Conservation (phyloP, 2,797 vertebrate genomes). For the Mycteria americana region DNA sequence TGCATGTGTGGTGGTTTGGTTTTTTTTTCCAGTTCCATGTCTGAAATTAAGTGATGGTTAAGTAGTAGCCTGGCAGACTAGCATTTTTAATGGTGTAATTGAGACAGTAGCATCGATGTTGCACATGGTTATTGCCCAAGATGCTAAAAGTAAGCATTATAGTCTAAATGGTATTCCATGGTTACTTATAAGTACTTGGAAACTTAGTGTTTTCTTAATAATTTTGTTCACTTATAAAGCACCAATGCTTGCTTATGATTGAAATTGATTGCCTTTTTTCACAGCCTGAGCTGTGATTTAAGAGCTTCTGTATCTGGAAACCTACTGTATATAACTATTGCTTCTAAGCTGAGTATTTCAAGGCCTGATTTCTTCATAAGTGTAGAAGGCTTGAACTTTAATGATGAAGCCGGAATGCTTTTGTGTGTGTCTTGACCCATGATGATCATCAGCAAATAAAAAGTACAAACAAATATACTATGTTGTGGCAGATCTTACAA, state of each 20-base stretch:
- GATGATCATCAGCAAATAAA: neutral
- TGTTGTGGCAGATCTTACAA: neutral
- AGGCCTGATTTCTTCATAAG: neutral
- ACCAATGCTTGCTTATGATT: neutral
- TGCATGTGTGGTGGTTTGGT: neutral
- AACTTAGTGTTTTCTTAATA: neutral
- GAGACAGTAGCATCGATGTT: neutral
- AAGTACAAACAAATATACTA: neutral
- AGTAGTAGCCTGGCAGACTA: neutral
- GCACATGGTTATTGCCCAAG: neutral
- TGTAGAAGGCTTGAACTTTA: neutral
- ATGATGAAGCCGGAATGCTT: neutral
- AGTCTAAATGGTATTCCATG: neutral
- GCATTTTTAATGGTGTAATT: neutral
- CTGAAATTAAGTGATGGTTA: neutral
- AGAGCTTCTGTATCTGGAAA: neutral
- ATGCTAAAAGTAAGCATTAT: neutral
- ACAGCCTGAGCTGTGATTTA: neutral
- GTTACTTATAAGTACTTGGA: neutral
- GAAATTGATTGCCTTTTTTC: neutral
- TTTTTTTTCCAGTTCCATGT: neutral
- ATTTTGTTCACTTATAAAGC: neutral
- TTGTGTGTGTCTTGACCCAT: neutral
- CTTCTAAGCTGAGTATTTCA: neutral
- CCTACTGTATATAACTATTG: neutral